These are phyloP conservation scores for Salvelinus sp. DNA, from an alignment of 2,113 vertebrate species.

Conservation along the genomic window DNA sequence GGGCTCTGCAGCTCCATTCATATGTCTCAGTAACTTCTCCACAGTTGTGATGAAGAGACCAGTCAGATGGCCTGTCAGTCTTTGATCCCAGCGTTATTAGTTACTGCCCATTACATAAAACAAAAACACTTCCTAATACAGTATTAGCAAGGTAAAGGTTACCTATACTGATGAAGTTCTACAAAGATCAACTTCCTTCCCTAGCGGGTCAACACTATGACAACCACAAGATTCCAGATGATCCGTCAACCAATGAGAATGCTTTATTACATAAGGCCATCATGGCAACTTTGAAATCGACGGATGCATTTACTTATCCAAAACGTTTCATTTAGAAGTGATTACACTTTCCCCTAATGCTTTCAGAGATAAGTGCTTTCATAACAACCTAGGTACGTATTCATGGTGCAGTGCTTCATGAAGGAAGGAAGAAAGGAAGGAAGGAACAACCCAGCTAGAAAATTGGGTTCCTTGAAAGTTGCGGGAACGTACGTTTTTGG, in stretches of 20 bases:
- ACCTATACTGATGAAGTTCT: not conserved
- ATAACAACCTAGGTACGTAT: not conserved
- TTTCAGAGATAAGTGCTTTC: conserved; percentile 3
- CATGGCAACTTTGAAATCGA: not conserved
- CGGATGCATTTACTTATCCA: not conserved
- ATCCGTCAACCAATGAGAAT: not conserved
- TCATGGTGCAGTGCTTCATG: not conserved
- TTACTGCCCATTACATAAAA: conserved; percentile 4
- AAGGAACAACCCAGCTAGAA: not conserved
- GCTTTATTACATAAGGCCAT: not conserved
- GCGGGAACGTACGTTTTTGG: too few relatives aligned
- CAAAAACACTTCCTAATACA: not conserved
- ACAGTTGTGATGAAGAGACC: conserved; percentile 3
- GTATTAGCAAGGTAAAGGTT: not conserved
- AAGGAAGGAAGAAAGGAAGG: not conserved
- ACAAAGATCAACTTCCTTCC: not conserved
- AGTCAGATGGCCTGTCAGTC: not conserved
- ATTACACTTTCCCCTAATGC: not conserved
- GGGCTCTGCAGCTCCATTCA: conserved; percentile 12
- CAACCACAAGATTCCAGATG: not conserved
- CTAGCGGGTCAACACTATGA: not conserved
- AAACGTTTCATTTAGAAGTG: not conserved
- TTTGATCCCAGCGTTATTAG: not conserved
- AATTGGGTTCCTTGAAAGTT: too few relatives aligned
- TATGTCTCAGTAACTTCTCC: conserved; percentile 14